Conservation (phyloP, 1,140 invertebrate genomes). For the Aphis gossypii region DNA sequence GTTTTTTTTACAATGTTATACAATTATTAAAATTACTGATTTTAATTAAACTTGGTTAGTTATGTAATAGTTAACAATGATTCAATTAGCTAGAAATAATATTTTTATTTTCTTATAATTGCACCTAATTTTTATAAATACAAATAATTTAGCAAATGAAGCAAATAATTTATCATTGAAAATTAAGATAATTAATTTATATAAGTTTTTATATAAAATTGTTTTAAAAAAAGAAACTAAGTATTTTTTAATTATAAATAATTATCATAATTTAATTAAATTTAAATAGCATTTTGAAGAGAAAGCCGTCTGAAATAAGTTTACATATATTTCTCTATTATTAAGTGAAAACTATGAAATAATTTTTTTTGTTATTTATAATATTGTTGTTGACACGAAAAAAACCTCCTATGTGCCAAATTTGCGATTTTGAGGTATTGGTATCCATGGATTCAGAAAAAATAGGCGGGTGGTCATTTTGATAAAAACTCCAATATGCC, state of each 20-base stretch:
- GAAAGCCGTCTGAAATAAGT: neutral
- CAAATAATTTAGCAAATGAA: neutral
- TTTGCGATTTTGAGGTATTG: too few relatives aligned
- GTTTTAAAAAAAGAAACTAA: neutral
- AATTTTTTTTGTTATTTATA: neutral
- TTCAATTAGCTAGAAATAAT: neutral
- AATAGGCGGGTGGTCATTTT: too few relatives aligned
- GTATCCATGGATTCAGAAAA: too few relatives aligned
- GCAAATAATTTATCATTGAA: neutral
- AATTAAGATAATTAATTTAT: neutral
- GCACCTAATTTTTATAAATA: neutral
- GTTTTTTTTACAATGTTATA: neutral
- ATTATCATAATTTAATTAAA: neutral
- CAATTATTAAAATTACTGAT: neutral
- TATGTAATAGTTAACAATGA: neutral
- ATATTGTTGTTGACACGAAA: neutral
- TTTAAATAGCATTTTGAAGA: neutral
- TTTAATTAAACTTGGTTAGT: neutral
- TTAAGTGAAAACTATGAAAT: neutral
- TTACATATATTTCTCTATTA: neutral
- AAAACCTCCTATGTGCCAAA: too few relatives aligned
- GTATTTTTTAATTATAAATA: neutral
- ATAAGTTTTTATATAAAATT: neutral
- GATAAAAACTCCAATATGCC: too few relatives aligned
- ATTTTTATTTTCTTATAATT: neutral